Conservation (phyloP, 2,797 vertebrate species). For the Anableps anableps region DNA sequence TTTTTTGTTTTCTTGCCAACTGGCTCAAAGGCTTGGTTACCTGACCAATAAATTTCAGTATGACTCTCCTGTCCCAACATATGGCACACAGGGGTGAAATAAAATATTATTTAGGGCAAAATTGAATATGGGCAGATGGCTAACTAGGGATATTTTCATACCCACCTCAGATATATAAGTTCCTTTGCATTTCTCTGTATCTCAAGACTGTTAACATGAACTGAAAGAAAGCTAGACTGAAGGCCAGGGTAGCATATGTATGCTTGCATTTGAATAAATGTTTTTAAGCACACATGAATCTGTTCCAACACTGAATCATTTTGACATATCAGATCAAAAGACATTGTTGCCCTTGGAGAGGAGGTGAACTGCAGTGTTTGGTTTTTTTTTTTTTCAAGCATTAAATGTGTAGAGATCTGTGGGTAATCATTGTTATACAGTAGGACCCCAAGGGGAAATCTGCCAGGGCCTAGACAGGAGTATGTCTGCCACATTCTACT, state of each 20-base stretch:
- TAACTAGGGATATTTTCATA: conserved; percentile 16
- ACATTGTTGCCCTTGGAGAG: conserved; percentile 34
- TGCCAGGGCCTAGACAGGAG: conserved; percentile 8
- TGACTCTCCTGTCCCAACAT: conserved; percentile 42
- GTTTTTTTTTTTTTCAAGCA: conserved; percentile 55
- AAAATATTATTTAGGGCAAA: conserved; percentile 29
- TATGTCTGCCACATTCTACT: background rate
- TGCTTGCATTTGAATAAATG: conserved; percentile 24
- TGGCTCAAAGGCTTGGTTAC: conserved; percentile 51
- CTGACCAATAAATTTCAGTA: conserved; percentile 58
- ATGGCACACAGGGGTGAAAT: conserved; percentile 41
- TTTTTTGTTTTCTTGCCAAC: conserved; percentile 57
- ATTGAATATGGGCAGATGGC: conserved; percentile 11
- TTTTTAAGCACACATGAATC: conserved; percentile 32
- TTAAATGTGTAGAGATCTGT: conserved; percentile 62
- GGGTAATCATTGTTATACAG: conserved; percentile 57
- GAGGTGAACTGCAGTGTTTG: conserved; percentile 47
- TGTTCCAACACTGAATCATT: conserved; percentile 26
- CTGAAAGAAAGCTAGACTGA: background rate
- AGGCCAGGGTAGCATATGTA: conserved; percentile 14
- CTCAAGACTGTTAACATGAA: background rate
- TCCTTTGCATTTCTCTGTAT: background rate
- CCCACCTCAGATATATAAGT: background rate
- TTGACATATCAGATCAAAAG: conserved; percentile 44
- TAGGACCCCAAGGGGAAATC: conserved; percentile 30